These are phyloP conservation scores for Tribolium madens DNA, from an alignment of 1,140 invertebrate species.

Conservation along the genomic window DNA sequence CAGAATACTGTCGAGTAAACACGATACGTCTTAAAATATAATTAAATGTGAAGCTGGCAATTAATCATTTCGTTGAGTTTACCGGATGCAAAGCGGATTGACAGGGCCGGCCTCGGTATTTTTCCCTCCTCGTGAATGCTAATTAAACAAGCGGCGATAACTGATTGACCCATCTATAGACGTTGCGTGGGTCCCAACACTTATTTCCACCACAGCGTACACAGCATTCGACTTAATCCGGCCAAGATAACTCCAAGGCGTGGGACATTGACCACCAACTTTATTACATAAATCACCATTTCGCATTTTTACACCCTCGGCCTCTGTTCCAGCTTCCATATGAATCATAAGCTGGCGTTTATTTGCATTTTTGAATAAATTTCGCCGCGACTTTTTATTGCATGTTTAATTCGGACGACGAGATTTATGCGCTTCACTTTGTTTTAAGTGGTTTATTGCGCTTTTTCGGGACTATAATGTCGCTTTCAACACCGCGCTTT, in stretches of 20 bases:
- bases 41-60: conserved; percentile 31
- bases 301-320: neutral
- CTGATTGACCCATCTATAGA: neutral
- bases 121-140: neutral
- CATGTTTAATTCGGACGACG: conserved; percentile 27
- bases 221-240: conserved; percentile 28
- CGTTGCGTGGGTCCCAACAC: conserved; percentile 4
- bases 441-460: conserved; percentile 37
- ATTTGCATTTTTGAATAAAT: conserved; percentile 39
- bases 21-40: conserved; percentile 36
- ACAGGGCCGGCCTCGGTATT: conserved; percentile 1
- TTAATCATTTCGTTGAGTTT: conserved; percentile 23
- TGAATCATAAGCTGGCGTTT: conserved; percentile 32
- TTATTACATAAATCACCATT: conserved; percentile 23
- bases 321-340: conserved; percentile 1
- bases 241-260: neutral
- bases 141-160: neutral
- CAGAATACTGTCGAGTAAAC: conserved; percentile 21
- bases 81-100: conserved; percentile 13
- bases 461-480: conserved; percentile 15
- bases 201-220: neutral
- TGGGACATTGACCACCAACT: neutral
- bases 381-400: conserved; percentile 32
- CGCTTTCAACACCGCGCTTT: neutral
- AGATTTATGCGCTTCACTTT: conserved; percentile 39